Evolutionary conservation across 2,797 vertebrate species (phyloP), one percentile per base, ranked within the genome.

Genomic region (Emydoidea blandingii): DNA sequence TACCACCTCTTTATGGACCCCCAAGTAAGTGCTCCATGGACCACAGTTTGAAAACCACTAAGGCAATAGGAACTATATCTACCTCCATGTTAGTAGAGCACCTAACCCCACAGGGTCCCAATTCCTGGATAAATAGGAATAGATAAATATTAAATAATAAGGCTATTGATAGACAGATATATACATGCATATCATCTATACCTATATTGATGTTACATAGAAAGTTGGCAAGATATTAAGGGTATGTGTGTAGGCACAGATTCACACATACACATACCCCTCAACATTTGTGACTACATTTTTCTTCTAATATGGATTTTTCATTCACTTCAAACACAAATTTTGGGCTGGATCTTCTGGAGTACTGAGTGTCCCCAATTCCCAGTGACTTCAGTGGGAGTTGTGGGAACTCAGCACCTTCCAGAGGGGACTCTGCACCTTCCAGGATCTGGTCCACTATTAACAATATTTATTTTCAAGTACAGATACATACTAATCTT

Each of bases 191-290:
- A 27, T 21, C 4, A 7, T 6, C 68, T 54, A 1, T 53, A 37
- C 12, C 4, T 8, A 47, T 87, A 82, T 5, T 76, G 25, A 5
- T 23, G 15, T 15, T 50, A 54, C 5, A 53, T 62, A 52, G 56
- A 83, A 53, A 5, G 81, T 83, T 23, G 10, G 19, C 78, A 31
- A 88, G 2, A 81, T 8, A 79, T 31, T 2, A 59, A 68, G 41
- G 21, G 59, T 4, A 3, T 19, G 1, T 1, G 0, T 25, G 18
- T 44, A 53, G 49, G 41, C 29, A 10, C 3, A 12, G 5, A 6
- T 27, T 4, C 12, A 29, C 5, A 1, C 4, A 34, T 0, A 52
- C 4, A 56, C 1, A 8, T 0, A 18, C 0, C 4, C 72, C 49
- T 41, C 54, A 86, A 0, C 27, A 57, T 78, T 80, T 87, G 84